Evolutionary conservation across 35 echinoderm and acorn worm genomes (phyloP), one percentile per base, ranked within the genome.

Genomic region (Apostichopus parvimensis): DNA sequence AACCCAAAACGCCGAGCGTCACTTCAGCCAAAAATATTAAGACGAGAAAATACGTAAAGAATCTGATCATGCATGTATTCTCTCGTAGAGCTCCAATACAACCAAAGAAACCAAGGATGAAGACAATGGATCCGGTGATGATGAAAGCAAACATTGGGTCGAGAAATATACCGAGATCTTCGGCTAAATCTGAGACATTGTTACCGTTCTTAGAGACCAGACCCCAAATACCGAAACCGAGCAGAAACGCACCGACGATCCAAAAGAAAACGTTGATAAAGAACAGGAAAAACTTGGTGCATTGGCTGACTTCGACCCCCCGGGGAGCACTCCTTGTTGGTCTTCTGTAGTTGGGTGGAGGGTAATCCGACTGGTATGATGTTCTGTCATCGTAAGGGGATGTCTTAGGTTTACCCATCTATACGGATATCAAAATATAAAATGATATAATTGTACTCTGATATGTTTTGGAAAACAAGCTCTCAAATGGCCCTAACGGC

Each of bases 111-210:
- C 93, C 93, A 13, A 96, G 78, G 1, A 92, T 82, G 24, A 96
- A 96, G 58, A 96, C 92, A 5, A 96, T 34, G 12, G 77, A 73
- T 7, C 95, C 95, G 12, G 94, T 61, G 54, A 99, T 93, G 68
- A 99, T 94, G 89, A 99, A 99, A 21, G 93, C 95, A 53, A 92
- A 94, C 97, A 99, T 99, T 6, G 97, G 97, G 79, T 99, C 97
- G 4, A 99, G 66, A 9, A 58, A 70, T 54, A 99, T 88, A 10
- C 96, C 96, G 53, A 91, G 87, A 28, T 97, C 92, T 85, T 95
- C 86, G 6, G 97, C 95, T 18, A 99, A 92, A 2, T 73, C 93
- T 14, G 95, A 92, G 11, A 99, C 91, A 57, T 84, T 95, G 79
- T 65, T 80, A 9, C 77, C 79, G 15, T 79, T 92, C 83, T 99